Conservation (phyloP, 2,113 vertebrate species). For the Onychostoma macrolepis region DNA sequence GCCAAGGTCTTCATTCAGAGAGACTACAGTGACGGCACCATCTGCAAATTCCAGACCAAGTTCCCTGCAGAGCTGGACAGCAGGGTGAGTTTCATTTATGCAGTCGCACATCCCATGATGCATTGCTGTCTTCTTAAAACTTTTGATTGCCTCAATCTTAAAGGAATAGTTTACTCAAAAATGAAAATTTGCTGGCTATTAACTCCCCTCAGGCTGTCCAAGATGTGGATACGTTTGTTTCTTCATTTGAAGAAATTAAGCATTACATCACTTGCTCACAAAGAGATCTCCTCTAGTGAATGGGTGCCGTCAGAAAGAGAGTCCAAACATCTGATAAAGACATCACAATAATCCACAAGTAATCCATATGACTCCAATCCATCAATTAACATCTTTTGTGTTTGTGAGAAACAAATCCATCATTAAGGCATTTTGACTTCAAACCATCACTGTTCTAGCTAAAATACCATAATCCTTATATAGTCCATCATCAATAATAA, state of each 20-base stretch:
- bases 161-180: neutral
- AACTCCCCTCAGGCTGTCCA: too few relatives aligned
- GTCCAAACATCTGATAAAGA: neutral
- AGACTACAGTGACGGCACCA: slow-evolving; percentile 85
- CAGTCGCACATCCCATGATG: neutral
- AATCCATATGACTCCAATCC: too few relatives aligned
- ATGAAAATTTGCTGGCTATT: too few relatives aligned
- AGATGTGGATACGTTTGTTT: too few relatives aligned
- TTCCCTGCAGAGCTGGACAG: slow-evolving; percentile 85
- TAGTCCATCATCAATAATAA: too few relatives aligned
- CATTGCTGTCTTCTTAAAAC: neutral
- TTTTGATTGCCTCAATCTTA: neutral
- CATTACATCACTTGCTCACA: neutral
- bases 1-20: slow-evolving; percentile 89
- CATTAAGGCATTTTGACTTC: too few relatives aligned
- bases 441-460: too few relatives aligned
- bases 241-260: too few relatives aligned
- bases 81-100: slow-evolving; percentile 74
- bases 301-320: neutral
- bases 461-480: too few relatives aligned
- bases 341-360: too few relatives aligned
- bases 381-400: too few relatives aligned
- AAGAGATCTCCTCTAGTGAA: neutral
- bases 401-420: too few relatives aligned
- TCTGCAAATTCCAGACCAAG: slow-evolving; percentile 89